phyloP scores from a whole-genome alignment of 2,888 invertebrate species.

The Bedellia somnulentella region DNA sequence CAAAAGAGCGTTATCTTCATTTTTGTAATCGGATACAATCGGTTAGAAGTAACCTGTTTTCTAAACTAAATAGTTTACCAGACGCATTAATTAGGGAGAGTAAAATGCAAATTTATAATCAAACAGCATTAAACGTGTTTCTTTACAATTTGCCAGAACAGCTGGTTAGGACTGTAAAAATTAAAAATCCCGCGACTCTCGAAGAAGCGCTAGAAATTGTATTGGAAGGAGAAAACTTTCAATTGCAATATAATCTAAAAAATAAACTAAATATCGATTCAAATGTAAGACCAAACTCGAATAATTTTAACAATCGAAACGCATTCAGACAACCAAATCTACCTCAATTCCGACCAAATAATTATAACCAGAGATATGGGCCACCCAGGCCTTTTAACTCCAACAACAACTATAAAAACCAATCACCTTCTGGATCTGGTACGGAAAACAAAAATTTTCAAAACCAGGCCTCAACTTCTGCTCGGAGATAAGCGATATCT shows the following conservation, averaged over 20 bases:
- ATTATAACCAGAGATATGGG: no score
- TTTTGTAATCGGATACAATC: conserved; percentile 3
- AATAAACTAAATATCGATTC: no score
- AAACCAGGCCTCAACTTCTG: neutral
- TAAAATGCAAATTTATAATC: no score
- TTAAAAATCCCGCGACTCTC: neutral
- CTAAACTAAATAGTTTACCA: conserved; percentile 3
- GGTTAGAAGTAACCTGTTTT: neutral
- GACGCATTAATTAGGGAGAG: no score
- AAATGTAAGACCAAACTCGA: no score
- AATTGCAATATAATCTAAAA: conserved; percentile 1
- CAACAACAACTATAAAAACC: no score
- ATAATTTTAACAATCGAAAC: no score
- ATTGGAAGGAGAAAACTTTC: neutral
- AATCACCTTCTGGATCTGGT: no score
- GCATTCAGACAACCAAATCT: no score
- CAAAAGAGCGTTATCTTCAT: neutral
- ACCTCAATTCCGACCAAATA: no score
- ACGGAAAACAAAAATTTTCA: neutral
- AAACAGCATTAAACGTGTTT: neutral
- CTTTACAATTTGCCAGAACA: conserved; percentile 1
- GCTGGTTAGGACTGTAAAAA: neutral
- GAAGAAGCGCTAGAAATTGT: neutral
- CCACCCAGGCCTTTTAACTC: no score
- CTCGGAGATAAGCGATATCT: neutral